Conservation (phyloP, 2,113 vertebrate species). For the human region GRCh38 chr4:170409001-170409500, state of each 20-base stretch:
- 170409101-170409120: not conserved
- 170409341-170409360: not conserved
- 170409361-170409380: too few species aligned
- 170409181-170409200: not conserved
- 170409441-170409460: too few species aligned
- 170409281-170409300: not conserved
- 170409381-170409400: too few species aligned
- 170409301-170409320: not conserved
- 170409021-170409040: not conserved
- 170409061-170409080: not conserved
- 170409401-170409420: too few species aligned
- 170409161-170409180: not conserved
- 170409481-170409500: not conserved
- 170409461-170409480: not conserved
- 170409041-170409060: not conserved
- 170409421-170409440: not conserved
- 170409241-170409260: not conserved
- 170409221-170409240: not conserved
- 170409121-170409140: not conserved
- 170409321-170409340: not conserved
- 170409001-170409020: not conserved
- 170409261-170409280: not conserved
- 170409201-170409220: not conserved
- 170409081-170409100: not conserved
- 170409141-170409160: not conserved